These are phyloP conservation scores for Lycia hirtaria DNA, from an alignment of 2,888 invertebrate genomes.

Conservation along the genomic window DNA sequence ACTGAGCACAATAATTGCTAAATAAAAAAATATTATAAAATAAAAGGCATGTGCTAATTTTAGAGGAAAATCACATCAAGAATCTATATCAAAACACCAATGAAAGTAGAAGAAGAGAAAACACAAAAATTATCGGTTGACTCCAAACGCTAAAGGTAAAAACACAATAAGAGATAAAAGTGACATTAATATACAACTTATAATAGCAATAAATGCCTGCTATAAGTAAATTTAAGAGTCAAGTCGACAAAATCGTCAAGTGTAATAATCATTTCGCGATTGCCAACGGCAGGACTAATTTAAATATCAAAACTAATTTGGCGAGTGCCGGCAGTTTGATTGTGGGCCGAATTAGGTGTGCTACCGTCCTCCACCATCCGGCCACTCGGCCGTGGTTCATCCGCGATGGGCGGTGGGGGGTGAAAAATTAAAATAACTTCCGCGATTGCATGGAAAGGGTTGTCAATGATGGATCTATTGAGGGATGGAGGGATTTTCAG, in stretches of 20 bases:
- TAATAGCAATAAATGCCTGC: no score
- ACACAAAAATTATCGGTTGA: no score
- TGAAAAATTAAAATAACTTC: constrained; percentile 53
- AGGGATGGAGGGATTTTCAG: constrained; percentile 10
- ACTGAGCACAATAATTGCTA: no score
- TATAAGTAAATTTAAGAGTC: no score
- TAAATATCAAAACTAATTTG: constrained; percentile 84
- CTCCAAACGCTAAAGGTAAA: no score
- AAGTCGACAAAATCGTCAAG: constrained; percentile 30
- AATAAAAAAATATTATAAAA: no score
- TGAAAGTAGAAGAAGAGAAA: no score
- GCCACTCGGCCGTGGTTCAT: constrained; percentile 25
- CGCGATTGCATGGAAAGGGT: constrained; percentile 47
- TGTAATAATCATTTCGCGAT: constrained; percentile 50
- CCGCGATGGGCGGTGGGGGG: constrained; percentile 28
- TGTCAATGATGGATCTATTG: constrained; percentile 43
- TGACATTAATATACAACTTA: no score
- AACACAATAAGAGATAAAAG: no score
- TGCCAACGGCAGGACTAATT: constrained; percentile 70
- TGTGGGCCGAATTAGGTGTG: constrained; percentile 68
- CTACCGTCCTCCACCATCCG: constrained; percentile 38
- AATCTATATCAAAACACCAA: no score
- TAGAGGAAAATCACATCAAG: no score
- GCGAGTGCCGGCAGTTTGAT: constrained; percentile 73
- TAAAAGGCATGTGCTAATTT: no score